Evolutionary conservation across 1,140 invertebrate genomes (phyloP).

Genomic region (Ridgeia piscesae): DNA sequence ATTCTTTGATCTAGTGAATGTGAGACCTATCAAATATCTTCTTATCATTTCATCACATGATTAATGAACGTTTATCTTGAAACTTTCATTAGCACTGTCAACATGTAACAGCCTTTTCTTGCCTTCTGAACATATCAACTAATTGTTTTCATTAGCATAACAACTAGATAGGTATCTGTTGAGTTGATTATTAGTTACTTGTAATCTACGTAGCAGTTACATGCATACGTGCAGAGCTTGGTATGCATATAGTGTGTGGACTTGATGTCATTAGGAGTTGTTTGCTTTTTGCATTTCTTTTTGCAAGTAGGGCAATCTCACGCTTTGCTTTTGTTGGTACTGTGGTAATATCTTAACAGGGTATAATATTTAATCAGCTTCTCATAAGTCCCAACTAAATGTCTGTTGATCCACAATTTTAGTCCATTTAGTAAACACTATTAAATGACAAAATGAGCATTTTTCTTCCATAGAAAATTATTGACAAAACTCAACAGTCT

Average conservation of each 20-base stretch:
- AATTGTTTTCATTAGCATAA: not conserved
- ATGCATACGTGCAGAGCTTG: not conserved
- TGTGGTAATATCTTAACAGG: not conserved
- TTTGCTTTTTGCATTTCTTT: not conserved
- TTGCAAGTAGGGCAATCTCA: not conserved
- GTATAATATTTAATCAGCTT: not conserved
- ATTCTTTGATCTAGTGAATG: not conserved
- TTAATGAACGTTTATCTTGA: not conserved
- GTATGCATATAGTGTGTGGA: not conserved
- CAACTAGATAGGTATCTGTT: not conserved
- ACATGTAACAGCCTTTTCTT: not conserved
- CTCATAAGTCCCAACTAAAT: not conserved
- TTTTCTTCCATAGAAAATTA: not conserved
- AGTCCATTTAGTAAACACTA: not conserved
- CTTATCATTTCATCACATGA: not conserved
- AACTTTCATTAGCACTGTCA: not conserved
- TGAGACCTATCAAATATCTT: not conserved
- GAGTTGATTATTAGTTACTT: not conserved
- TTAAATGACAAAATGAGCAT: not conserved
- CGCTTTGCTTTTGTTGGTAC: not conserved
- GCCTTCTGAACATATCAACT: not conserved
- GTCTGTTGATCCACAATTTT: not conserved
- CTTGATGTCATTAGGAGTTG: not conserved
- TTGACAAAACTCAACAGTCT: no score
- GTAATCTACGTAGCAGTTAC: not conserved